phyloP scores from a whole-genome alignment of 2,113 vertebrate species.

The Candoia aspera region DNA sequence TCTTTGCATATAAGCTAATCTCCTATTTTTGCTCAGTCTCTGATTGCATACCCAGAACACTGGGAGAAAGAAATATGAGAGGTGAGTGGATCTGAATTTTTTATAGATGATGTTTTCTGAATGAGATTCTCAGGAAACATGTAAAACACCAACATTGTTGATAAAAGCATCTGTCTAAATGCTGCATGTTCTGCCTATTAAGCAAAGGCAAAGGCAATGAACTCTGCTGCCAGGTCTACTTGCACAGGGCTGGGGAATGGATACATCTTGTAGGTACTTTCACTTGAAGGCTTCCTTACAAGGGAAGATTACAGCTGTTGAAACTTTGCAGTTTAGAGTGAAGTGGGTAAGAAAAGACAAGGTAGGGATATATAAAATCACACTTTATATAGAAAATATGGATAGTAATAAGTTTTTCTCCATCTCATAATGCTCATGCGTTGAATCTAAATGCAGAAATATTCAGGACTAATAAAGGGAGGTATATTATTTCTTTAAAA shows the following conservation, averaged over 20 bases:
- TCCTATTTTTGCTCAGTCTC: conserved; percentile 67
- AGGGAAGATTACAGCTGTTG: not conserved
- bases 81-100: conserved; percentile 58
- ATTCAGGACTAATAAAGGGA: not conserved
- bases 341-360: not conserved
- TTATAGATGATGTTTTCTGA: conserved; percentile 18
- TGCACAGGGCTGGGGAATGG: not conserved
- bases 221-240: not conserved
- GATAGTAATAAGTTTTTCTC: not conserved
- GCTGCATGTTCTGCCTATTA: not conserved
- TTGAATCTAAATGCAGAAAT: not conserved
- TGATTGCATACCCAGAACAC: conserved; percentile 71
- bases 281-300: not conserved
- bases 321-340: not conserved
- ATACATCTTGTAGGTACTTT: not conserved
- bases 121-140: not conserved
- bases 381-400: not conserved
- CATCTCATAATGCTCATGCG: not conserved
- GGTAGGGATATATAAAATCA: not conserved
- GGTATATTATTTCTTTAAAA: not conserved
- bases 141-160: not conserved
- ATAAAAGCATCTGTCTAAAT: not conserved
- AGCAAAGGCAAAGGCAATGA: not conserved
- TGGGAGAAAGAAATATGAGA: conserved; percentile 72
- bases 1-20: not conserved